Evolutionary conservation across 2,888 invertebrate species (phyloP), one percentile per base, ranked within the genome.

Genomic region (Tinea trinotella): DNA sequence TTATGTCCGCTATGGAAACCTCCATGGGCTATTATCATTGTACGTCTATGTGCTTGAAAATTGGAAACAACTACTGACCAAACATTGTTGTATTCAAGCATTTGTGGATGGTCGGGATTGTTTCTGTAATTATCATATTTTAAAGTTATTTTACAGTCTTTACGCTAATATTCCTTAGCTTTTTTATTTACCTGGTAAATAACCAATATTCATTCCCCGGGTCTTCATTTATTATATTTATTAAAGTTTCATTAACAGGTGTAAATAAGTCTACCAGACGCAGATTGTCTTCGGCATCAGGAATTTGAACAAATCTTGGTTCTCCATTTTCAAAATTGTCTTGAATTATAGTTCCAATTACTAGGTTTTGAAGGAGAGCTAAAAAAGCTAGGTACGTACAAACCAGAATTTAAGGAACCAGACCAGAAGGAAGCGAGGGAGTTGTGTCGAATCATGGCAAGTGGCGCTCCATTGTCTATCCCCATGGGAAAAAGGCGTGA

Each of bases 11-110:
- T 69, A 56, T 69, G 64, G 34, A 71, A 65, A 75, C 79, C 78
- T 1, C 79, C 79, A 54, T 79, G 78, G 17, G 56, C 70, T 10
- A 76, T 54, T 1, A 77, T 63, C 0, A 72, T 63, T 0, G 72
- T 76, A 0, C 68, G 66, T 0, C 59, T 53, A 9, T 54, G 56
- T 0, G 66, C 55, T 50, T 72, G 68, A 59, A 77, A 78, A 60
- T 76, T 68, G 0, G 78, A 78, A 46, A 54, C 56, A 0, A 9
- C 60, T 48, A 78, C 57, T 0, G 76, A 75, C 46, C 59, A 52
- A 0, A 57, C 66, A 46, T 76, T 58, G 57, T 69, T 64, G 2
- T 69, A 64, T 0, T 46, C 53, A 22, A 77, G 56, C 0, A 61
- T 63, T 55, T 77, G 72, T 0, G 65, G 48, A 0, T 20, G 2